Evolutionary conservation across 2,888 invertebrate species (phyloP).

Genomic region (Chironomus tentans): DNA sequence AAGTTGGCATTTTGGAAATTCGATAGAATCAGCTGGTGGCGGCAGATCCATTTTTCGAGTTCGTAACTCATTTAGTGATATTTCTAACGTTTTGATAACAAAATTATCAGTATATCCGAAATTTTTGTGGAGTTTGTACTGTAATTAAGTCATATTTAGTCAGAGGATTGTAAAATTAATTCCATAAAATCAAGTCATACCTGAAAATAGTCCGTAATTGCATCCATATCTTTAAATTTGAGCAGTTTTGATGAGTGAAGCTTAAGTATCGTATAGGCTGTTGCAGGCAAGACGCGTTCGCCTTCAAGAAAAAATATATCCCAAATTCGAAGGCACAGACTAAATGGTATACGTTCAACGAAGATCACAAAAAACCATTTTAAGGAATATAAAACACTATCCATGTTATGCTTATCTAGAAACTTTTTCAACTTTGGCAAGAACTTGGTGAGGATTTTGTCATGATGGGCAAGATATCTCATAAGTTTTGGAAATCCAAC

Average conservation of each 20-base stretch:
- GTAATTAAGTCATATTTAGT: neutral
- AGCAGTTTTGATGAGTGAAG: conserved; percentile 71
- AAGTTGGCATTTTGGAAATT: conserved; percentile 69
- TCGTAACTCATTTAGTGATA: conserved; percentile 73
- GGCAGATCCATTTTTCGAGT: conserved; percentile 71
- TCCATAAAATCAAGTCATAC: neutral
- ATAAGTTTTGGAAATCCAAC: conserved; percentile 97
- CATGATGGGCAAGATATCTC: conserved; percentile 93
- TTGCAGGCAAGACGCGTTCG: conserved; percentile 78
- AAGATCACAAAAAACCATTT: conserved; percentile 99
- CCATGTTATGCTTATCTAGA: conserved; percentile 89
- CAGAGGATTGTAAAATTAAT: neutral
- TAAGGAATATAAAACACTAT: conserved; percentile 90
- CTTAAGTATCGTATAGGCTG: conserved; percentile 87
- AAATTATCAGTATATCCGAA: conserved; percentile 83
- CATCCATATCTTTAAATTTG: conserved; percentile 69
- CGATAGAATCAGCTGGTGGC: conserved; percentile 59
- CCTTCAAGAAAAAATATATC: conserved; percentile 90
- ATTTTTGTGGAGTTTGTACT: conserved; percentile 65
- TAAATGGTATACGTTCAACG: conserved; percentile 88
- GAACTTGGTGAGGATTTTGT: conserved; percentile 87
- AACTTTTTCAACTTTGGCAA: conserved; percentile 93
- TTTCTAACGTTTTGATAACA: conserved; percentile 69
- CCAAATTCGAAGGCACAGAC: conserved; percentile 84
- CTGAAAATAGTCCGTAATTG: conserved; percentile 63